These are phyloP conservation scores for Nipponia nippon DNA, from an alignment of 2,113 vertebrate species.

Conservation along the genomic window DNA sequence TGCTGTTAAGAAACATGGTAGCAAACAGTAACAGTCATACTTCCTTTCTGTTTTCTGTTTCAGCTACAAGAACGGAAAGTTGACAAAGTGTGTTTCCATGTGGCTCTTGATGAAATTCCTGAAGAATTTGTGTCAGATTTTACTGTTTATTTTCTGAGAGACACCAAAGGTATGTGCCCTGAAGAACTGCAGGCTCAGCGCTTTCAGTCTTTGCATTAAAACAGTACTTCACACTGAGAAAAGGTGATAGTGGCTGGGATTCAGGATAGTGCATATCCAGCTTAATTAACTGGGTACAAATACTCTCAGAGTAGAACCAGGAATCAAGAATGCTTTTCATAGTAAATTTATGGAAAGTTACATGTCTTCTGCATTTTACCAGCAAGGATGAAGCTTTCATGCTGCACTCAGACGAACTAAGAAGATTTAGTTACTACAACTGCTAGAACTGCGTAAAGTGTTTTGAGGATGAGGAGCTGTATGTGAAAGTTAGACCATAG, in stretches of 20 bases:
- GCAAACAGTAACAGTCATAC: not conserved
- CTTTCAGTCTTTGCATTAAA: not conserved
- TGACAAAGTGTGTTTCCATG: conserved; percentile 69
- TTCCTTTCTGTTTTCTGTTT: not conserved
- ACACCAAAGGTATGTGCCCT: conserved; percentile 74
- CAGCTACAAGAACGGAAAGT: conserved; percentile 72
- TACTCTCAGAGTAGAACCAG: not conserved
- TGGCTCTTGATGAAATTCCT: conserved; percentile 70
- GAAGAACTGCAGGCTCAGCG: not conserved
- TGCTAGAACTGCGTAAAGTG: not conserved
- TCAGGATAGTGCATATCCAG: not conserved
- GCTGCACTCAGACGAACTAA: not conserved
- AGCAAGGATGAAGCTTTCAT: not conserved
- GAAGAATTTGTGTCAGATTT: conserved; percentile 73
- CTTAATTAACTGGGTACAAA: not conserved
- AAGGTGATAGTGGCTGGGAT: not conserved
- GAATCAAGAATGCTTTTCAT: not conserved
- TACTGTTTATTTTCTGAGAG: conserved; percentile 84
- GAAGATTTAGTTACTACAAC: not conserved
- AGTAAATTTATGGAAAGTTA: not conserved
- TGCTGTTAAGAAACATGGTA: not conserved
- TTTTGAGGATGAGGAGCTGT: not conserved
- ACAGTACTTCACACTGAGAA: not conserved
- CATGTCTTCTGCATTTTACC: not conserved
- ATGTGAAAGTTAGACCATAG: not conserved